Base-by-base conservation (phyloP, 1,140 invertebrate genomes). In the Zaprionus capensis region DNA sequence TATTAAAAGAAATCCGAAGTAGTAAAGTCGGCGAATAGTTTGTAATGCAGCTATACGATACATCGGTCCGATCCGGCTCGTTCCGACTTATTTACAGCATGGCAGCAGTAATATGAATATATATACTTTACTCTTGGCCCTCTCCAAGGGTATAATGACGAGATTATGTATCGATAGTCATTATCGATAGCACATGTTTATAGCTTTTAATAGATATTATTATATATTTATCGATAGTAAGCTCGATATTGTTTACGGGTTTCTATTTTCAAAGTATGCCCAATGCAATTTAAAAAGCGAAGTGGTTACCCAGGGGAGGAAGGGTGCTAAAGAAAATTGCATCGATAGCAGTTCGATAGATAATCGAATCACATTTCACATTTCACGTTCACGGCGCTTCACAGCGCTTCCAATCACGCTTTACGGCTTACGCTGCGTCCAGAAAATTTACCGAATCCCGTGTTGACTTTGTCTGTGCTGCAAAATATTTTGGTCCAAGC, bases 391-490 rank as follows among this genome's bases (percentile, higher is more conserved):
- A 51, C 44, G 15, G 26, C 26, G 17, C 41, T 38, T 69, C 51
- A 65, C 38, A 36, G n/a, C 17, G 6, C 46, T 24, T 51, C 46
- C 64, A 68, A 62, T 73, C 71, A 71, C 61, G 36, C 28, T 49
- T 72, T 71, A n/a, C 46, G 15, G 17, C 15, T 56, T 56, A 20
- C 62, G 61, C 9, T 38, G 34, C 24, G 73, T 61, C 55, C 55
- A 59, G 61, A 24, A 55, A 61, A 71, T 81, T 67, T 67, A 73
- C 73, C 63, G 55, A 34, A 55, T 57, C 31, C 74, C 46, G 17
- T 72, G 74, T 76, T 72, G 74, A 72, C 74, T 76, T 76, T 66
- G 63, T 61, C 22, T 65, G 63, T 65, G 63, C 62, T 55, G 69
- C 70, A 62, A 76, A 71, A 76, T 61, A 53, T 66, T 71, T 71